Evolutionary conservation across 2,113 vertebrate species (phyloP), one percentile per base, ranked within the genome.

Genomic region (Datnioides undecimradiatus): DNA sequence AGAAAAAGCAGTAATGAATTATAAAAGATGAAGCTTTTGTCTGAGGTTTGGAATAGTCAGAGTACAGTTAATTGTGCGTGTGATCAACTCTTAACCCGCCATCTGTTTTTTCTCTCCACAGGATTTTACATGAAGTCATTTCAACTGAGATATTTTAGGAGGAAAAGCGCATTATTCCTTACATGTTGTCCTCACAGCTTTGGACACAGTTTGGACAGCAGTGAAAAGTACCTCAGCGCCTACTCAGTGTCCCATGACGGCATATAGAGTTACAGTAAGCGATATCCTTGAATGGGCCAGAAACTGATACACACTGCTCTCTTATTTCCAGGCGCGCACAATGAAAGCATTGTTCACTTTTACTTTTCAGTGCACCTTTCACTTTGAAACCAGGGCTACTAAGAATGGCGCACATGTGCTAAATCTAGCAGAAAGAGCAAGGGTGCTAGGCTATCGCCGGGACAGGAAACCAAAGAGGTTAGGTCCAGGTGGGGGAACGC

Each of bases 211-310:
- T 81, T 80, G 79, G 71, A 73, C 80, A 78, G 54, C 84, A 78
- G 59, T 49, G 71, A 84, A 88, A 79, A 72, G 73, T 69, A 59
- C 82, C 68, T 82, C 66, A 81, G 82, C 14, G 43, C 41, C 77
- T 55, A 63, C 75, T 73, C 74, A 76, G 86, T 60, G 90, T 87
- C 91, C 87, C 87, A 72, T 76, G 76, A 83, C 68, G 48, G 52
- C n/a, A 3, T 82, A 79, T 91, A 62, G 78, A 46, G 79, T 94
- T 93, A 82, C 90, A 10, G 94, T 85, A 87, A 93, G 79, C 21
- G 86, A 93, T 93, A 90, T 62, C 76, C 67, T 85, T 91, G 87
- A 91, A 86, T 90, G 80, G 80, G 72, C 72, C 64, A 62, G 87
- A 86, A 88, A 85, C 16, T 17, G 88, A 92, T 89, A 82, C 75